A percentile compares a stretch with the other conserved stretches of the same genome.
Conservation (phyloP, 2,888 invertebrate genomes). For the Carpatolechia fugitivella region DNA sequence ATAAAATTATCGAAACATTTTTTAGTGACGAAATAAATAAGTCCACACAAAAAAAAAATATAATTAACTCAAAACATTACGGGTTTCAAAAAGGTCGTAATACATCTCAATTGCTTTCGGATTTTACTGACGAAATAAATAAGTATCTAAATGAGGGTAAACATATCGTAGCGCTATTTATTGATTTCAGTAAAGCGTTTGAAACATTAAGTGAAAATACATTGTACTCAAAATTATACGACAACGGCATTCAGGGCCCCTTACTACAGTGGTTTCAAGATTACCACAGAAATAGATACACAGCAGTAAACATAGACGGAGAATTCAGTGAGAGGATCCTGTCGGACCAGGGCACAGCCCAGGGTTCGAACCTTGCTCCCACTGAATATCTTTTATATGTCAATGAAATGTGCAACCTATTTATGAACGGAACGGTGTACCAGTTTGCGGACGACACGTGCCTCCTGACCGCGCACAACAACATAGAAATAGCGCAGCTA, state of each 20-base stretch:
- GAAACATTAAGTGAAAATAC: constrained; percentile 9
- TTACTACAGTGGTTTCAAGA: constrained; percentile 2
- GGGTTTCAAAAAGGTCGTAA: constrained; percentile 17
- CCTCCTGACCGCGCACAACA: neutral
- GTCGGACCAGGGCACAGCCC: constrained; percentile 1
- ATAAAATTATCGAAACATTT: constrained; percentile 18
- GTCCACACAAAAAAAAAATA: constrained; percentile 8
- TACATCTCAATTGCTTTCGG: constrained; percentile 15
- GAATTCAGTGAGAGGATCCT: neutral
- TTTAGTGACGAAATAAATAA: constrained; percentile 14
- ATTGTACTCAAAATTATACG: constrained; percentile 1
- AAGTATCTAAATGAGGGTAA: neutral
- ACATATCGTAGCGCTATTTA: constrained; percentile 8
- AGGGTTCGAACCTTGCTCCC: constrained; percentile 9
- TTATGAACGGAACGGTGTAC: neutral
- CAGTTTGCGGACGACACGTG: constrained; percentile 2
- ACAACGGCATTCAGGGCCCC: constrained; percentile 14
- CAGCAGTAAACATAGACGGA: neutral
- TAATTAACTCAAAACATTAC: constrained; percentile 14
- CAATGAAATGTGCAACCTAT: constrained; percentile 1
- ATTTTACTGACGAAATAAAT: constrained; percentile 17
- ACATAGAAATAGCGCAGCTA: neutral
- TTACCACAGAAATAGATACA: constrained; percentile 10
- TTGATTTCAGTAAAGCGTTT: constrained; percentile 12
- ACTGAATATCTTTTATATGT: constrained; percentile 4